Evolutionary conservation across 2,888 invertebrate genomes (phyloP), one percentile per base, ranked within the genome.

Genomic region (Tiliacea citrago): DNA sequence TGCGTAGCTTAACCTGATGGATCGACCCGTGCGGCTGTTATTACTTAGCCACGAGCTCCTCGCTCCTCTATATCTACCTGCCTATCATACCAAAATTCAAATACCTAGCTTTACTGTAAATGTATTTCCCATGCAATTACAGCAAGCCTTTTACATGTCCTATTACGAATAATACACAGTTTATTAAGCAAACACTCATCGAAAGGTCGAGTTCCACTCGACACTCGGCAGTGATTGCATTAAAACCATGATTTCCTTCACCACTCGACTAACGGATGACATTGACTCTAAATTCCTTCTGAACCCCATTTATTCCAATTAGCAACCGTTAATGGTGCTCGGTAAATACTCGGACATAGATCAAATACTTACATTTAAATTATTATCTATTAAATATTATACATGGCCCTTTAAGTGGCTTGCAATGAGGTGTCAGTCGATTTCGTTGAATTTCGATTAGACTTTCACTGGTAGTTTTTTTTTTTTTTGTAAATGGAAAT

Each of bases 221-320:
- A 16, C 66, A 51, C n/a, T 75, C 61, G 24, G 45, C 62, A 45
- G 47, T 72, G 73, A 86, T 79, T 78, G 77, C 79, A 58, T 61
- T 75, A 51, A 72, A 74, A 58, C 84, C 73, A 70, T 68, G 77
- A 71, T 72, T 84, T 75, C 75, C 75, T 75, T 69, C 78, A 71
- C 75, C 70, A 74, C 71, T 87, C 71, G n/a, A 21, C 51, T 73
- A 77, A 85, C 78, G 62, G 76, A 83, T 81, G 85, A 85, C 87
- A 86, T 85, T 86, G 87, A 71, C 75, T 81, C 82, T 67, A 77
- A 80, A 85, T 81, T 75, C 81, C 81, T 68, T 57, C 18, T 16
- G 71, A 72, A 69, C 66, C 73, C 82, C 78, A 87, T 86, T 87
- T 69, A 86, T 86, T 86, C 86, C 87, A 86, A 86, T 86, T 86